phyloP scores from a whole-genome alignment of 2,113 vertebrate genomes.

The Lycaon pictus region DNA sequence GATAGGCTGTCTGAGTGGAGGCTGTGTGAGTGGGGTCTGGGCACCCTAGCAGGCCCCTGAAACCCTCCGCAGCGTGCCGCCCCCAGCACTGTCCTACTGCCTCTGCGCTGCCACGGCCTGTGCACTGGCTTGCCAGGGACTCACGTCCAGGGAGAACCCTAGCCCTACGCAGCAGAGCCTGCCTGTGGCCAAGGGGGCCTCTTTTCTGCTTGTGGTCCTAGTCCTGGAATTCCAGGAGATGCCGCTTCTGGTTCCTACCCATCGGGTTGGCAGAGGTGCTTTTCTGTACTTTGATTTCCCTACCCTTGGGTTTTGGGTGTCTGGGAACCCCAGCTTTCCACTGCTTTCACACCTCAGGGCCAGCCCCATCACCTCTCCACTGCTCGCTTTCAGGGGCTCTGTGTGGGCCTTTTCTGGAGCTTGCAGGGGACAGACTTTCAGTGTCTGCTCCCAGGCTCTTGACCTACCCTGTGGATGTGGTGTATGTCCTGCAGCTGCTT shows the following conservation, averaged over 20 bases:
- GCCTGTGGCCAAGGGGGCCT: background rate
- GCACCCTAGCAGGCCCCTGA: background rate
- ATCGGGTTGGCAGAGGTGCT: rapidly evolving
- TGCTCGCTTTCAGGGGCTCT: background rate
- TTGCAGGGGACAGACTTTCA: background rate
- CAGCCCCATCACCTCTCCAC: background rate
- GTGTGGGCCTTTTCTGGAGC: too few species aligned
- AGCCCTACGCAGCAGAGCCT: background rate
- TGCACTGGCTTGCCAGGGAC: rapidly evolving
- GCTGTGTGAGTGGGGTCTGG: too few species aligned
- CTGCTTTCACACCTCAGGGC: background rate
- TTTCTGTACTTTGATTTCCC: background rate
- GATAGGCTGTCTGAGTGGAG: background rate
- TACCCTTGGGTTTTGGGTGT: background rate
- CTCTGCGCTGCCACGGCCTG: background rate
- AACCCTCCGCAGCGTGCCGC: background rate
- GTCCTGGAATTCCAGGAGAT: background rate
- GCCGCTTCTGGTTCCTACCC: background rate
- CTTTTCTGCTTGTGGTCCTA: background rate
- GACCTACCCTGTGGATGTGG: constrained; percentile 45
- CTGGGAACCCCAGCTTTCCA: background rate
- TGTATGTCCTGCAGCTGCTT: constrained; percentile 78
- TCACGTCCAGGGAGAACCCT: background rate
- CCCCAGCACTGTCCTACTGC: background rate
- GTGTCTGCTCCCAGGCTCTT: constrained; percentile 9